Base-by-base conservation (phyloP, 2,888 invertebrate genomes). In the Ophion costatus region DNA sequence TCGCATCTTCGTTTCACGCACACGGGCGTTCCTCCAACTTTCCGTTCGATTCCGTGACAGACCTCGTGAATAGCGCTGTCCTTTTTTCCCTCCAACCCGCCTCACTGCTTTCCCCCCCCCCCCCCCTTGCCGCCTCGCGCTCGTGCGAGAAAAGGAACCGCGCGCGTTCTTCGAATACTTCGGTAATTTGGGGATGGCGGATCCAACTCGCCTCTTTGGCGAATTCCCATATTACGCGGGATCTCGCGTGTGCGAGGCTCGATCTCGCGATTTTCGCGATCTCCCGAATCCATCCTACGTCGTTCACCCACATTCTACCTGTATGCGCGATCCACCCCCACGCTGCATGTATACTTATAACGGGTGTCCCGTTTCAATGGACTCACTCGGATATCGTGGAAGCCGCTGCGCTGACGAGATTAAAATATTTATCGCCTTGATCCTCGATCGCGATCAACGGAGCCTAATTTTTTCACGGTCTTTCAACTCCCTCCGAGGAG, bases 161-260 rank as follows among this genome's bases (percentile, higher is more conserved):
- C 78, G 79, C 81, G 79, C 80, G 67, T 61, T 74, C 70, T 78
- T 82, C 74, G 85, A 82, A 91, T 91, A 91, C 91, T 88, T 89
- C 84, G 87, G 88, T 91, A 90, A 91, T 91, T 91, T 90, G 89
- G 89, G 90, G 88, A 88, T 85, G 75, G 57, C 20, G 67, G 22
- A 51, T 85, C 73, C 24, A 22, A 22, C 89, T 87, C 84, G 87
- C 84, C 87, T 87, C 85, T 86, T 82, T 75, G 76, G 82, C 86
- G 89, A 78, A 84, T 84, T 91, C 89, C 88, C 90, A 91, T 91
- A 88, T 91, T 91, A 90, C 90, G 88, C 88, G 88, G 82, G 51
- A 51, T 84, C 87, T 86, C 82, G 82, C 83, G 80, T 81, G 83
- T 77, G 82, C 85, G 73, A 78, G 42, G 20, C 59, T 20, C 56